Conservation (phyloP, 2,113 vertebrate species). For the Chaetodon auriga region DNA sequence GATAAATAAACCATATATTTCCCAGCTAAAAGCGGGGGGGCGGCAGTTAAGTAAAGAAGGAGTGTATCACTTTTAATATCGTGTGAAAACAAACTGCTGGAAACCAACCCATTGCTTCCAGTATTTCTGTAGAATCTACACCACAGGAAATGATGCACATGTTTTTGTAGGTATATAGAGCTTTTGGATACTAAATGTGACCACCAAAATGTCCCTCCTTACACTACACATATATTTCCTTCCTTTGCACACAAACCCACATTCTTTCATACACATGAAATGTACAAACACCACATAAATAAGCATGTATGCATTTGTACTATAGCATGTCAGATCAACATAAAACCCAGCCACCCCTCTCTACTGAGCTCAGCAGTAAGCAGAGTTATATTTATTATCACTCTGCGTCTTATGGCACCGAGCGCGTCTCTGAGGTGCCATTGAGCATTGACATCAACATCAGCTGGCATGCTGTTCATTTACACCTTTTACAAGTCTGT, state of each 20-base stretch:
- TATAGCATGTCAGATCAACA: conserved; percentile 12
- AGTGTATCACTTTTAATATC: conserved; percentile 53
- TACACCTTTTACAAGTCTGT: conserved; percentile 79
- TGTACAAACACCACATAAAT: conserved; percentile 26
- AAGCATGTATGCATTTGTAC: not conserved
- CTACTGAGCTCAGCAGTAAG: conserved; percentile 23
- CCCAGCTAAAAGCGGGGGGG: conserved; percentile 31
- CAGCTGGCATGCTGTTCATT: conserved; percentile 80
- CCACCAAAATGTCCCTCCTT: conserved; percentile 17
- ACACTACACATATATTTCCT: not conserved
- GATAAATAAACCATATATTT: conserved; percentile 69
- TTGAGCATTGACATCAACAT: conserved; percentile 68
- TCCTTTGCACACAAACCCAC: not conserved
- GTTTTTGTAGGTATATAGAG: conserved; percentile 44
- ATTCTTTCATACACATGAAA: conserved; percentile 38
- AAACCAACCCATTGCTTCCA: conserved; percentile 20
- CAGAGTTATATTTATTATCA: conserved; percentile 72
- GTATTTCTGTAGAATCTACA: conserved; percentile 35
- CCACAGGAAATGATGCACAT: conserved; percentile 51
- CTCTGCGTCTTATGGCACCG: conserved; percentile 35
- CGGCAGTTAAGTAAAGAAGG: conserved; percentile 42
- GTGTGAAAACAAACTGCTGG: conserved; percentile 65
- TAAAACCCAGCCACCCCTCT: conserved; percentile 7
- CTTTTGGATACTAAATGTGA: conserved; percentile 30
- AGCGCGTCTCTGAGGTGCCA: conserved; percentile 57